phyloP scores from a whole-genome alignment of 2,797 vertebrate species.

The Distichodus sexfasciatus region DNA sequence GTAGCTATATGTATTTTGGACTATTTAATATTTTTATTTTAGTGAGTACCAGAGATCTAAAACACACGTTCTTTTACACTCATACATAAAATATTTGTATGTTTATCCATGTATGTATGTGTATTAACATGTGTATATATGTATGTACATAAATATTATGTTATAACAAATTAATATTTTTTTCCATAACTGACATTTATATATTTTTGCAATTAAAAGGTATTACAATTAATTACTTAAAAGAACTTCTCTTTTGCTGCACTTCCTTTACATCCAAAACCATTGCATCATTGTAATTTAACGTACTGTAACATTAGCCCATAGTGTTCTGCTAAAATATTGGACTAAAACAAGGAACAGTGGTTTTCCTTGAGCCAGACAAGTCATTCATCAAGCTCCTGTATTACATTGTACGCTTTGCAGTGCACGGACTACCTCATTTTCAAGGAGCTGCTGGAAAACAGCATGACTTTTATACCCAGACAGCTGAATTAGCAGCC shows the following conservation, averaged over 20 bases:
- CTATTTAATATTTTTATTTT: too few species aligned
- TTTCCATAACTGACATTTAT: too few species aligned
- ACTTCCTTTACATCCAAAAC: conserved; percentile 7
- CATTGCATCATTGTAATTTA: background rate
- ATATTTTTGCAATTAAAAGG: too few species aligned
- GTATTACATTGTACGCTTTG: background rate
- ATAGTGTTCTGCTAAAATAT: background rate
- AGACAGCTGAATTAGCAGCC: too few species aligned
- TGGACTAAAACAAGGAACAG: background rate
- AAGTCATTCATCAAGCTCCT: conserved; percentile 17
- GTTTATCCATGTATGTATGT: too few species aligned
- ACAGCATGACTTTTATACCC: background rate
- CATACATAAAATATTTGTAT: too few species aligned
- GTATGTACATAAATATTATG: background rate
- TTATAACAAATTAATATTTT: background rate
- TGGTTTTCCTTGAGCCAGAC: conserved; percentile 2
- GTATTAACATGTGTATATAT: too few species aligned
- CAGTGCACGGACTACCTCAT: conserved; percentile 2
- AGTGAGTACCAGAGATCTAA: too few species aligned
- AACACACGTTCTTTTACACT: too few species aligned
- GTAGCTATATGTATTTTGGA: too few species aligned
- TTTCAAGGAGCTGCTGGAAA: background rate
- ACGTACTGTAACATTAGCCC: background rate
- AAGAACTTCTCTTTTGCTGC: conserved; percentile 2
- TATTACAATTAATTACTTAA: too few species aligned